Evolutionary conservation across 1,140 invertebrate species (phyloP), one percentile per base, ranked within the genome.

Genomic region (Heterodera carotae): DNA sequence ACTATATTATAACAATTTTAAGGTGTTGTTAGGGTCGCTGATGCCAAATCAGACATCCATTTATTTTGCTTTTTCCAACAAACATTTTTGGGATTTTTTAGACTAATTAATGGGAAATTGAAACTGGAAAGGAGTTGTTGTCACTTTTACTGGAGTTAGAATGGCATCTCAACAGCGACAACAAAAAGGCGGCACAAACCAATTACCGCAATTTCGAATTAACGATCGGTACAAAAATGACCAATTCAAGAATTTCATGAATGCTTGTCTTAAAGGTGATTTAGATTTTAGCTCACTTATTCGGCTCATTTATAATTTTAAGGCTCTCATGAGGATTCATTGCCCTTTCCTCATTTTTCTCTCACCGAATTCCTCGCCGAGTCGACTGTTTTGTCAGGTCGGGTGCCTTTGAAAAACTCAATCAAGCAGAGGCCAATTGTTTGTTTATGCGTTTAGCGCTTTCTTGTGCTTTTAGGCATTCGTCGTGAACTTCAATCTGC

Each of bases 281-380:
- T 34, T 31, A 4, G 15, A 22, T 56, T 33, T 18, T 36, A 1
- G n/a, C 10, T 36, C 25, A 15, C 0, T 60, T 77, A 1, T 48
- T 0, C 33, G 18, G 0, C 33, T 53, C n/a, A 69, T 56, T 69
- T 76, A 2, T 8, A 1, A 76, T 62, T 78, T 78, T 80, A 31
- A 82, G 82, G 82, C 8, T 60, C 83, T 27, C 53, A 60, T 43
- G 60, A 69, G 48, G 75, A 82, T 70, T 84, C 80, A 1, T 25
- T 29, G n/a, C 81, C 81, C 4, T 82, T 82, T 71, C 81, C 81
- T 39, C 81, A 82, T 59, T 84, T 82, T 59, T 29, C 33, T 22
- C 66, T 82, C 27, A n/a, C 33, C 4, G 76, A 82, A 31, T 82
- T 82, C 48, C 18, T 82, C 22, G 56, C 34, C 31, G 56, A 82